phyloP scores from a whole-genome alignment of 2,888 invertebrate genomes.

The Drosophila paranaensis region DNA sequence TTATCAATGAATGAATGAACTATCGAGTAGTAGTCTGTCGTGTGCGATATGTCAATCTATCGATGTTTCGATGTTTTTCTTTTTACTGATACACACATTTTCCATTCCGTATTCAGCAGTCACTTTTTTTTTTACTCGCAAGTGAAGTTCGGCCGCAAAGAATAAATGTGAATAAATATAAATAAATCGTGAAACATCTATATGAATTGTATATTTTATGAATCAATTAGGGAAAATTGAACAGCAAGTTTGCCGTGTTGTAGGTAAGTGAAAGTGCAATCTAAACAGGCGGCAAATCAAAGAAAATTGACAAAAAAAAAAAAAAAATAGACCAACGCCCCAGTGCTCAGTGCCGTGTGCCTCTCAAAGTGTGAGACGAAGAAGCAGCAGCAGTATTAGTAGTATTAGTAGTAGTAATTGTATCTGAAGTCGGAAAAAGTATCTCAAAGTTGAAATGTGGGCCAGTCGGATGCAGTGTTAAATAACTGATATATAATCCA shows the following conservation, averaged over 20 bases:
- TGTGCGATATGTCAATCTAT: conserved; percentile 7
- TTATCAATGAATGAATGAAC: too few species aligned
- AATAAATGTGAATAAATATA: conserved; percentile 61
- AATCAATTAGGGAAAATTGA: conserved; percentile 68
- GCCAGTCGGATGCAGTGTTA: conserved; percentile 45
- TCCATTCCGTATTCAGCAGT: conserved; percentile 59
- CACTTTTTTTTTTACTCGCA: conserved; percentile 73
- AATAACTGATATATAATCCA: conserved; percentile 47
- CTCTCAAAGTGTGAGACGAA: conserved; percentile 26
- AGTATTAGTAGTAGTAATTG: conserved; percentile 3
- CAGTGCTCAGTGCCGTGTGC: conserved; percentile 40
- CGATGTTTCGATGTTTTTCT: conserved; percentile 37
- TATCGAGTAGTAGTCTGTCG: not conserved
- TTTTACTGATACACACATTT: conserved; percentile 71
- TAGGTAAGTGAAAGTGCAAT: conserved; percentile 69
- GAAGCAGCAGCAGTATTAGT: conserved; percentile 10
- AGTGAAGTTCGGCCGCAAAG: conserved; percentile 72
- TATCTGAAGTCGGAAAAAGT: conserved; percentile 50
- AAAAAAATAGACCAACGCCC: conserved; percentile 70
- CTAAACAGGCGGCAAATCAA: conserved; percentile 49
- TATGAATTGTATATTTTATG: conserved; percentile 68
- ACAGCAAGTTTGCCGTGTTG: conserved; percentile 67
- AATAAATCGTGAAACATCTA: conserved; percentile 59
- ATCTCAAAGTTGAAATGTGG: conserved; percentile 65
- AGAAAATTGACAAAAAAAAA: conserved; percentile 40